phyloP scores from a whole-genome alignment of 2,888 invertebrate genomes.

The Torymus tubicola region DNA sequence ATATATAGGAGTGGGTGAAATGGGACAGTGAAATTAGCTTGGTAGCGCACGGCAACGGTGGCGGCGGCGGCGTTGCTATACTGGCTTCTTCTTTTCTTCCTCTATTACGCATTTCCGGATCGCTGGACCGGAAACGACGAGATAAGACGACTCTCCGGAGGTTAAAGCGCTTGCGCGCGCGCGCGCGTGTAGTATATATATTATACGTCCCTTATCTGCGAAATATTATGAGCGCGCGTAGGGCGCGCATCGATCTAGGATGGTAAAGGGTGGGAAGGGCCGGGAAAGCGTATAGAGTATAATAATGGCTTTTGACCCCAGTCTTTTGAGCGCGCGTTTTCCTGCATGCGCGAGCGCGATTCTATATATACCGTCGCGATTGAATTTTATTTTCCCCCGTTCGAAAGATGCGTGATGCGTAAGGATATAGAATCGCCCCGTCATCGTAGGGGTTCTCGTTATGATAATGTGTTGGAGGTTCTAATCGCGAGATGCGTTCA shows the following conservation, averaged over 20 bases:
- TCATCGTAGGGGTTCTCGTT: no score
- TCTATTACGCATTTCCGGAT: conserved; percentile 76
- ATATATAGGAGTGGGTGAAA: conserved; percentile 29
- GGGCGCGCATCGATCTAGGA: conserved; percentile 66
- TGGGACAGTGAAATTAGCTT: conserved; percentile 54
- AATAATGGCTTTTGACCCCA: conserved; percentile 44
- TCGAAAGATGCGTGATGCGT: no score
- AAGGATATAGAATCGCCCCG: no score
- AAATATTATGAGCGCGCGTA: conserved; percentile 70
- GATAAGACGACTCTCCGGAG: conserved; percentile 72
- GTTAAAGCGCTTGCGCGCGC: not conserved
- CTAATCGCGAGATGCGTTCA: no score
- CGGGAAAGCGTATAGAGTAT: no score
- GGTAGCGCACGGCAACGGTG: conserved; percentile 61
- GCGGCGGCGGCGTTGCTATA: conserved; percentile 49
- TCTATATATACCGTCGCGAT: conserved; percentile 1
- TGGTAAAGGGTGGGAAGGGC: conserved; percentile 29
- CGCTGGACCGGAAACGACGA: conserved; percentile 76
- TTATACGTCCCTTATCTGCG: conserved; percentile 65
- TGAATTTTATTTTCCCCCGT: conserved; percentile 27
- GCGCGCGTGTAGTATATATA: no score
- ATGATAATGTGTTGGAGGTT: no score
- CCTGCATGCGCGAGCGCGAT: not conserved
- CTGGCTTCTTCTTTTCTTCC: conserved; percentile 65
- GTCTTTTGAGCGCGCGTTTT: no score